A percentile compares a stretch with the other conserved stretches of the same genome.
These are phyloP conservation scores for Crossocerus cetratus DNA, from an alignment of 2,888 invertebrate genomes.

Conservation along the genomic window DNA sequence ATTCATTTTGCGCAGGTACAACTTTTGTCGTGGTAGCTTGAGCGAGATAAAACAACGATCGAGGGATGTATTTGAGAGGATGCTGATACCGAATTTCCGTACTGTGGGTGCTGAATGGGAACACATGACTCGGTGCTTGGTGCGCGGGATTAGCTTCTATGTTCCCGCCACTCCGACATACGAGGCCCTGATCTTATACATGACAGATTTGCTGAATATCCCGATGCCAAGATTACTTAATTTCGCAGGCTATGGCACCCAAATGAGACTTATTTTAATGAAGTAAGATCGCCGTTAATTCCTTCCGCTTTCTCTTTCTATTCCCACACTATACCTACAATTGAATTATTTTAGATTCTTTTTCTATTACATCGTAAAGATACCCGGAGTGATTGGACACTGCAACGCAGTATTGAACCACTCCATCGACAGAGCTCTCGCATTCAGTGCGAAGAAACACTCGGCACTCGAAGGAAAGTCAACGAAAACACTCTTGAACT, in stretches of 20 bases:
- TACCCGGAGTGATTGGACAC: conserved; percentile 36
- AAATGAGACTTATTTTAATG: neutral
- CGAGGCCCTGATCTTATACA: conserved; percentile 64
- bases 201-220: conserved; percentile 66
- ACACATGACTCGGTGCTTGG: conserved; percentile 74
- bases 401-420: conserved; percentile 46
- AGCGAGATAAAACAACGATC: conserved; percentile 67
- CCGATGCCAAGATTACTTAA: conserved; percentile 60
- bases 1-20: conserved; percentile 56
- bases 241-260: neutral
- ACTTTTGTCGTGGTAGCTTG: conserved; percentile 74
- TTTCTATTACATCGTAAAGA: conserved; percentile 37
- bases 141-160: conserved; percentile 69
- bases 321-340: neutral
- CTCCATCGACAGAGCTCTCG: conserved; percentile 45
- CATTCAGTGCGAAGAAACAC: conserved; percentile 48
- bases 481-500: neutral
- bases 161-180: conserved; percentile 63
- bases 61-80: conserved; percentile 63
- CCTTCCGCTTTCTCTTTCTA: neutral
- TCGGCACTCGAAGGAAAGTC: conserved; percentile 46
- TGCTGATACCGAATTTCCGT: conserved; percentile 71
- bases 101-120: conserved; percentile 73
- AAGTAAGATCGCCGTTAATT: neutral
- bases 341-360: conserved; percentile 40